phyloP scores from a whole-genome alignment of 2,113 vertebrate genomes.

The Corvus moneduloides region DNA sequence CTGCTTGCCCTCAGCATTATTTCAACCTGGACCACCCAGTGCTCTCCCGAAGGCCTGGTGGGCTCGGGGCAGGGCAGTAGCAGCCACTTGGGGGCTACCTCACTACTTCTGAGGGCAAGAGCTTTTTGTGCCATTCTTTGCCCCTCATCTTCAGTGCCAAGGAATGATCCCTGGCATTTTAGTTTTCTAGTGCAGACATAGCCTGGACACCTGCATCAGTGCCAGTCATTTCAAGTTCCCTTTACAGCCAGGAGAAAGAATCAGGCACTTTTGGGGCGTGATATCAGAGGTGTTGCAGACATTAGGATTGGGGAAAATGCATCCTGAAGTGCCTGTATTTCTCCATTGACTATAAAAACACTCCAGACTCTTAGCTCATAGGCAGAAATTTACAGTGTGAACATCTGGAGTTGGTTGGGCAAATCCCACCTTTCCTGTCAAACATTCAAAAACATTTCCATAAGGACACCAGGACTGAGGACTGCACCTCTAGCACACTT shows the following conservation, averaged over 20 bases:
- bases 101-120: background rate
- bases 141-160: background rate
- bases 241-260: background rate
- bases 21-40: background rate
- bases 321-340: constrained; percentile 3
- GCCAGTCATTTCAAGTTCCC: background rate
- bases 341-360: background rate
- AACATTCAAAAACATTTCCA: background rate
- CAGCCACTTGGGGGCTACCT: background rate
- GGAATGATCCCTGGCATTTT: background rate
- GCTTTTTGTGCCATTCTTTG: background rate
- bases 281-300: background rate
- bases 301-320: background rate
- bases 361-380: constrained; percentile 8
- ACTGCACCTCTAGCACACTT: background rate
- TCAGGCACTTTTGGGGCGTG: background rate
- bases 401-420: background rate
- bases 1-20: background rate
- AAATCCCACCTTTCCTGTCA: constrained; percentile 22
- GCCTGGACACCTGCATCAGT: background rate
- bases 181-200: background rate
- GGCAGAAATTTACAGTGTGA: background rate
- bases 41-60: background rate
- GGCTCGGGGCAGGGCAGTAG: background rate
- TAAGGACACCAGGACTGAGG: background rate